Conservation (phyloP, 1,140 invertebrate species). For the Drosophila punjabiensis region DNA sequence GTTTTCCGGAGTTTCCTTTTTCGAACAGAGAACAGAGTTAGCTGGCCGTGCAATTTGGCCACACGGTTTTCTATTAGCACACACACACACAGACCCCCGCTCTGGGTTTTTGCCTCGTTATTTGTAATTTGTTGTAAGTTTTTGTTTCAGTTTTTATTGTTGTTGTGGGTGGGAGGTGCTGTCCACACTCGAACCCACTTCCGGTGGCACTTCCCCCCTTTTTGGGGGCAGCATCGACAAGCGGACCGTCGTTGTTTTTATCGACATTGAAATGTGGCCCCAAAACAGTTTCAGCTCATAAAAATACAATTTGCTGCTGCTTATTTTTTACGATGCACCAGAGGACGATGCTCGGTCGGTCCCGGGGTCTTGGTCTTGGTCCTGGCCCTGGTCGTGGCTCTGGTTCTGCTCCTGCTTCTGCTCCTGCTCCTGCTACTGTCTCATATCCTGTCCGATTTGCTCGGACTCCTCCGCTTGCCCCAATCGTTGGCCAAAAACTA, state of each 20-base stretch:
- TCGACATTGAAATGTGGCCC: conserved; percentile 84
- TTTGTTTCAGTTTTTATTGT: conserved; percentile 80
- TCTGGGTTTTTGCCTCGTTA: conserved; percentile 66
- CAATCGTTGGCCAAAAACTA: conserved; percentile 67
- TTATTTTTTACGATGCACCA: conserved; percentile 84
- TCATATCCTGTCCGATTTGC: conserved; percentile 36
- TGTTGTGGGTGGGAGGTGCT: conserved; percentile 42
- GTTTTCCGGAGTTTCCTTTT: conserved; percentile 38
- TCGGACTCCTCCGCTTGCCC: conserved; percentile 25
- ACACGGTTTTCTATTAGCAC: conserved; percentile 73
- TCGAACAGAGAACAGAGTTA: background rate
- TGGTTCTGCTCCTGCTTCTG: conserved; percentile 33
- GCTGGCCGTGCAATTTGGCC: conserved; percentile 56
- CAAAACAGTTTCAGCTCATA: conserved; percentile 84
- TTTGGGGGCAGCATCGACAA: conserved; percentile 8
- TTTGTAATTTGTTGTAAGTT: conserved; percentile 82
- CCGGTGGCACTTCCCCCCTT: background rate
- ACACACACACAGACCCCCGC: background rate
- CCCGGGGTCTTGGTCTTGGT: conserved; percentile 27
- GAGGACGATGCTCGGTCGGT: conserved; percentile 67
- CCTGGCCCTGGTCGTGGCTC: conserved; percentile 5
- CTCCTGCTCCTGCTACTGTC: conserved; percentile 16
- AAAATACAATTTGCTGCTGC: conserved; percentile 84
- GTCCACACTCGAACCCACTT: conserved; percentile 18
- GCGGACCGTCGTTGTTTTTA: conserved; percentile 70